Conservation (phyloP, 2,888 invertebrate genomes). For the Agrypnus murinus region DNA sequence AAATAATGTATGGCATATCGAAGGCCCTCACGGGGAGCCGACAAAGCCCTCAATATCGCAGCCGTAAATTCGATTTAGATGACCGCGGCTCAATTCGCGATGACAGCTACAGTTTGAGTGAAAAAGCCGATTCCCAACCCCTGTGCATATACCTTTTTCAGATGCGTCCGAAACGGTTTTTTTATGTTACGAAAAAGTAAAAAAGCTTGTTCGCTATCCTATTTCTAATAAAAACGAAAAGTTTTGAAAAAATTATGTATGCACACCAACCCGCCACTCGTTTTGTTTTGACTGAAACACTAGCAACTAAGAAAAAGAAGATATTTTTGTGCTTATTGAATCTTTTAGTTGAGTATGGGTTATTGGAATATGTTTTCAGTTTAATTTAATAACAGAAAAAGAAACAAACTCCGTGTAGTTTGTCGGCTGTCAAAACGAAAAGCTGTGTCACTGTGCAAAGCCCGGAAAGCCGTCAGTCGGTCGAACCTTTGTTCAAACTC, state of each 20-base stretch:
- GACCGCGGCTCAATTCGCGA: constrained; percentile 66
- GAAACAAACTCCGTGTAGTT: constrained; percentile 44
- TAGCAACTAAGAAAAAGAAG: background rate
- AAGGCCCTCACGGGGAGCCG: constrained; percentile 52
- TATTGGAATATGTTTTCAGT: constrained; percentile 18
- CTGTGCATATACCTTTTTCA: constrained; percentile 39
- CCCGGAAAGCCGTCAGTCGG: constrained; percentile 59
- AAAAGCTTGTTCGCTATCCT: constrained; percentile 41
- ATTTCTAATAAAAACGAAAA: constrained; percentile 7
- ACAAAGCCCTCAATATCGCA: constrained; percentile 64
- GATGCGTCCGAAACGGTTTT: constrained; percentile 37
- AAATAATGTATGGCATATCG: constrained; percentile 68
- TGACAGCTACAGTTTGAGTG: constrained; percentile 63
- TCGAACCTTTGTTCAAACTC: constrained; percentile 56
- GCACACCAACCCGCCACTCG: too few species aligned
- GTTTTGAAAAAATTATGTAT: background rate
- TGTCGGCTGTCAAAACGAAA: constrained; percentile 59
- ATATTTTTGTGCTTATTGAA: background rate
- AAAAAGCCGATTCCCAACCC: constrained; percentile 60
- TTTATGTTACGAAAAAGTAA: constrained; percentile 46
- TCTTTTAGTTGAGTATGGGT: background rate
- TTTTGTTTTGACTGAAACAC: background rate
- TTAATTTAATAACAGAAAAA: constrained; percentile 49
- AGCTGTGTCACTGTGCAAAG: constrained; percentile 57
- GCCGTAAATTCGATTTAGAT: constrained; percentile 70